These are phyloP conservation scores for Cinclus cinclus DNA, from an alignment of 2,113 vertebrate species.

Conservation along the genomic window DNA sequence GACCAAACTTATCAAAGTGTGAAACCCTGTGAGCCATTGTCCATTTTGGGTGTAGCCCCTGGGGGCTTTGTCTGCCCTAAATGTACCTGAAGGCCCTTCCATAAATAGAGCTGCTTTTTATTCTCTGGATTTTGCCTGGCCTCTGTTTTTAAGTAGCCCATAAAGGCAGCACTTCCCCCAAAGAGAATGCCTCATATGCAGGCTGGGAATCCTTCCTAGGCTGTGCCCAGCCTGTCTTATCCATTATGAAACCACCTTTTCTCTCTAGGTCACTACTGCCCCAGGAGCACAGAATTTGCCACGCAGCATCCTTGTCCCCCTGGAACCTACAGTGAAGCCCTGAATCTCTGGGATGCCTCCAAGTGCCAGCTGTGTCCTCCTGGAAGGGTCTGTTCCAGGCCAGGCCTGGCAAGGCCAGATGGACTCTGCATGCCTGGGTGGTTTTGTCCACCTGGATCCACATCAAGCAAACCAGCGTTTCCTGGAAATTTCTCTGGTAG, in stretches of 20 bases:
- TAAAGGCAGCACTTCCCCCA: background rate
- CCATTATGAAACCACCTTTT: background rate
- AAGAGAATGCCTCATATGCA: background rate
- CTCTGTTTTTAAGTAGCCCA: background rate
- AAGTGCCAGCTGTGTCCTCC: conserved; percentile 70
- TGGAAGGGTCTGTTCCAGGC: conserved; percentile 78
- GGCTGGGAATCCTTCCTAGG: background rate
- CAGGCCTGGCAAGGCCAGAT: conserved; percentile 57
- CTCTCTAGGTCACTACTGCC: conserved; percentile 83
- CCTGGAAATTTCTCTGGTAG: conserved; percentile 25
- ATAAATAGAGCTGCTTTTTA: background rate
- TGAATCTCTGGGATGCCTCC: conserved; percentile 18
- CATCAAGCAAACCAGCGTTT: background rate
- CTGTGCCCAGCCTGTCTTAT: background rate
- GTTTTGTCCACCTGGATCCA: conserved; percentile 63
- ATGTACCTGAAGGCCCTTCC: background rate
- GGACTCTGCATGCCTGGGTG: conserved; percentile 60
- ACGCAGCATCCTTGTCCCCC: conserved; percentile 68
- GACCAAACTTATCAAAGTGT: background rate
- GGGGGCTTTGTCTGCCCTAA: background rate
- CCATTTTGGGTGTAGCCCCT: background rate
- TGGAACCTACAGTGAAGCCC: conserved; percentile 59
- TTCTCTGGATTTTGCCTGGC: background rate
- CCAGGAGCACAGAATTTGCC: conserved; percentile 70
- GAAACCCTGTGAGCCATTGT: background rate